Evolutionary conservation across 2,113 vertebrate genomes (phyloP), one percentile per base, ranked within the genome.

Genomic region (Nesoenas mayeri): DNA sequence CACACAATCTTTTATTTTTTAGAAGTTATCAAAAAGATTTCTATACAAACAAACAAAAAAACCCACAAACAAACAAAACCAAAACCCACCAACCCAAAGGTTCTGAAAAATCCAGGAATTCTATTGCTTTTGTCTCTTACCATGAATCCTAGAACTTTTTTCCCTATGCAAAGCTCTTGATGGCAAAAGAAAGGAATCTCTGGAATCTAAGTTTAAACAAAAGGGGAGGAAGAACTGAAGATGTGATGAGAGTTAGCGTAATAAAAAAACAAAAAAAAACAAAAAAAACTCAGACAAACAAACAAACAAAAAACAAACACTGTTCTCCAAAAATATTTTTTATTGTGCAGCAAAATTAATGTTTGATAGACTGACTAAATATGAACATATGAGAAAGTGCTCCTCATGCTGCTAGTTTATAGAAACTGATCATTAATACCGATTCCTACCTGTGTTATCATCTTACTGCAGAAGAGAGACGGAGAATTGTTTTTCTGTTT

Each of bases 51-150:
- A 61, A 67, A 14, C 48, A 10, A 47, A 47, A 42, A 28, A 31
- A 69, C 32, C 58, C 14, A 38, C 38, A 29, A 31, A 36, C 10
- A 31, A 44, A 18, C 3, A 32, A 60, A 62, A 32, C 31, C 2
- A 36, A 56, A 47, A 42, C 2, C 12, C 6, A 0, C 0, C 3
- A 32, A 3, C 4, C 10, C 11, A 14, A 20, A 36, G 13, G 32
- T 71, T 32, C 22, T 70, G 56, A 74, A 60, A 1, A 72, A n/a
- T 20, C 2, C 1, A 34, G 3, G 14, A 31, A 13, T 57, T 75
- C 28, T 58, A 20, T 71, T 91, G 57, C 0, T 62, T 83, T 60
- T 50, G 3, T 38, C 6, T 64, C 79, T 79, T 75, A 60, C 34
- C 12, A 53, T 4, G 8, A 84, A 75, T 24, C 6, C 1, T 71